A percentile compares a stretch with the other conserved stretches of the same genome.
phyloP scores from a whole-genome alignment of 92 coral and sea anemone genomes.

The Actinernus sp. region DNA sequence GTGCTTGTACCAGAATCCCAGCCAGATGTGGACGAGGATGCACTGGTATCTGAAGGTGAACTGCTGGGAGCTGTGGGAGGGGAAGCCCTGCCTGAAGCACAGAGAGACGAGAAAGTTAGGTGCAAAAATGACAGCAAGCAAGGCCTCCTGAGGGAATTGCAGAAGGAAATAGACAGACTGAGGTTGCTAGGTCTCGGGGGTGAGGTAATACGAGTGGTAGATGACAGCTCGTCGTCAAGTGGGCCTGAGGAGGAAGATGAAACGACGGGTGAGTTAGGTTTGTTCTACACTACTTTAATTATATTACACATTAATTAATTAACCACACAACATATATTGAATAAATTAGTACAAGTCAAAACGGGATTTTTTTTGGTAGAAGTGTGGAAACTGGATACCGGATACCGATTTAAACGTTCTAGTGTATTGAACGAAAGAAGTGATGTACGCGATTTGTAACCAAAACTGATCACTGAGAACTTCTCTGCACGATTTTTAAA shows the following conservation, averaged over 20 bases:
- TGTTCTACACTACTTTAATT: no score
- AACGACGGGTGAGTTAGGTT: background rate
- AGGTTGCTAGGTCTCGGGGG: constrained; percentile 65
- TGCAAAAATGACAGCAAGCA: constrained; percentile 25
- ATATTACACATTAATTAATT: no score
- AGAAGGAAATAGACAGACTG: constrained; percentile 73
- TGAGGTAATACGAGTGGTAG: constrained; percentile 41
- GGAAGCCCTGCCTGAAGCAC: constrained; percentile 14
- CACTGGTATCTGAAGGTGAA: constrained; percentile 29
- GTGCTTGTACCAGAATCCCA: background rate
- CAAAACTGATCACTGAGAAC: no score
- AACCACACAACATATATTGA: no score
- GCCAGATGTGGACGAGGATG: constrained; percentile 17
- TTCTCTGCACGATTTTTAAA: no score
- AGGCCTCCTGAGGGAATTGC: constrained; percentile 69
- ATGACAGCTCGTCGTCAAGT: constrained; percentile 36
- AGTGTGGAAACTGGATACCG: no score
- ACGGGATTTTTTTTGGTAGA: no score
- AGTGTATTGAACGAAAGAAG: no score
- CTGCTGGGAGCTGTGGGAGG: constrained; percentile 78
- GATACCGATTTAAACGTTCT: no score
- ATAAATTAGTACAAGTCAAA: no score
- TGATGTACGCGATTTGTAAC: no score
- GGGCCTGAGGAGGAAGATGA: constrained; percentile 2
- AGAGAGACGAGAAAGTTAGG: constrained; percentile 14